Evolutionary conservation across 2,888 invertebrate species (phyloP).

Genomic region (Andrena hattorfiana): DNA sequence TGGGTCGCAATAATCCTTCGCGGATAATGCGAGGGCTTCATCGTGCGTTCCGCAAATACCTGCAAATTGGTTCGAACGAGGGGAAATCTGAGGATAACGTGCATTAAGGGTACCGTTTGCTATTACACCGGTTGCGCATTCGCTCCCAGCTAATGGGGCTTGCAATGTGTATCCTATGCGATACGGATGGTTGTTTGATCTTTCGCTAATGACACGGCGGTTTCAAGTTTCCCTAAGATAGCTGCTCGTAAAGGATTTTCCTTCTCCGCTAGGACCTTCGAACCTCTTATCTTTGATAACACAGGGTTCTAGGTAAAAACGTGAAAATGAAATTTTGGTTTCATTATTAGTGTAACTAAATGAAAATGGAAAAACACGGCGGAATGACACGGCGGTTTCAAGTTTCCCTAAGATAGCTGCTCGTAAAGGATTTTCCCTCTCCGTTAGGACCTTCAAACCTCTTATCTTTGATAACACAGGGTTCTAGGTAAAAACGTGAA

Average conservation of each 20-base stretch:
- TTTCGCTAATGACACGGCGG: not conserved
- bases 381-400: slow-evolving; percentile 1
- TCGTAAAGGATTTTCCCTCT: not conserved
- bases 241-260: not conserved
- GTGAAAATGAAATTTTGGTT: too few relatives aligned
- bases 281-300: too few relatives aligned
- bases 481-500: too few relatives aligned
- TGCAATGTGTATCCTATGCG: not conserved
- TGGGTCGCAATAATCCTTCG: slow-evolving; percentile 25
- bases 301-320: too few relatives aligned
- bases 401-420: not conserved
- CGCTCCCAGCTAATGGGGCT: slow-evolving; percentile 6
- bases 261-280: not conserved
- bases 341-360: too few relatives aligned
- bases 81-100: slow-evolving; percentile 34
- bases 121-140: slow-evolving; percentile 9
- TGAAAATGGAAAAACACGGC: too few relatives aligned
- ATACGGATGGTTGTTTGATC: not conserved
- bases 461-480: too few relatives aligned
- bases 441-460: not conserved
- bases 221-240: slow-evolving; percentile 7
- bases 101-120: slow-evolving; percentile 19
- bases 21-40: slow-evolving; percentile 9
- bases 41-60: slow-evolving; percentile 41
- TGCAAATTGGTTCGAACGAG: slow-evolving; percentile 45